Evolutionary conservation across 2,888 invertebrate genomes (phyloP), one percentile per base, ranked within the genome.

Genomic region (Ceramica pisi): DNA sequence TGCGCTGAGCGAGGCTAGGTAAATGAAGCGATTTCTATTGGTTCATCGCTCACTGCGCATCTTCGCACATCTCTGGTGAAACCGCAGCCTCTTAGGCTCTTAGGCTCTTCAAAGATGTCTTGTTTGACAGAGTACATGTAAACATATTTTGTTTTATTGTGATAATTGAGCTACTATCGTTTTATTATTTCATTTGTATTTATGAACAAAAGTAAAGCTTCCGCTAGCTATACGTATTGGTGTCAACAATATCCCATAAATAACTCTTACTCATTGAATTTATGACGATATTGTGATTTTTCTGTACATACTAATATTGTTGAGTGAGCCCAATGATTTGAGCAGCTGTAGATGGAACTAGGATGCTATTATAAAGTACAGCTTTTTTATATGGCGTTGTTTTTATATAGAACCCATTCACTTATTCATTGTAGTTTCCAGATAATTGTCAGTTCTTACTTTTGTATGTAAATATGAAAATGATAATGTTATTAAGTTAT

Each of bases 381-480:
- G 12, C 21, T 51, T 53, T 57, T 57, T 14, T 6, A 59, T 57
- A 66, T 48, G 5, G 53, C n/a, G 21, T 66, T 35, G 60, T 46
- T 59, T 53, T 26, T 7, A 2, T n/a, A 12, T 4, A 65, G 46
- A 10, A 68, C 16, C 6, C 5, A 31, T 19, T 19, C 26, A 55
- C 19, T 21, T 50, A 35, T 21, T 44, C 50, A 35, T 21, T 44
- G 1, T 41, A 53, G 35, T 59, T 55, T 51, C 14, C 23, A 35
- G 7, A 64, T 55, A 46, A 46, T 64, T 41, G 44, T 48, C 59
- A 74, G 65, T 75, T 67, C 62, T 83, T 76, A 75, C 82, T 84
- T 85, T 88, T 89, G 84, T 86, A 68, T 88, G 86, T 89, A 90
- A 90, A 89, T 90, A 89, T 88, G 75, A 84, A 81, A 84, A 76